Evolutionary conservation across 2,888 invertebrate species (phyloP).

Genomic region (Cremastinae sp.): DNA sequence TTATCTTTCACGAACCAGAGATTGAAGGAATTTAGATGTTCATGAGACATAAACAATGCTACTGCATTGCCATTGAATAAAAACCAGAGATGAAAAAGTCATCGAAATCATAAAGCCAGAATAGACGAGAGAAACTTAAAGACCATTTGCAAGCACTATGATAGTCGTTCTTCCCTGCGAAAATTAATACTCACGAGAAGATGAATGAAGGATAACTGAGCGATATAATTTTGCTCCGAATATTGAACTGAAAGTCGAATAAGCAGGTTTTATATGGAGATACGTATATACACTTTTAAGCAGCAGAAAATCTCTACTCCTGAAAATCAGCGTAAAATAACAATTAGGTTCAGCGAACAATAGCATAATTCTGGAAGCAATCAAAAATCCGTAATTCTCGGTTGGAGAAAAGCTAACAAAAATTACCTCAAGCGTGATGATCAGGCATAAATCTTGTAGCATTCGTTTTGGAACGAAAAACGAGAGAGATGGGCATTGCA

Average conservation of each 20-base stretch:
- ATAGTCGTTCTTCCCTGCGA: background rate
- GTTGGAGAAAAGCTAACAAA: constrained; percentile 24
- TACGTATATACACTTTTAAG: too few species aligned
- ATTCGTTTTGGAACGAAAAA: constrained; percentile 22
- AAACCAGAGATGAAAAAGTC: constrained; percentile 18
- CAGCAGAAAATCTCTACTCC: too few species aligned
- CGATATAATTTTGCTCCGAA: constrained; percentile 4
- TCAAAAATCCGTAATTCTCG: constrained; percentile 17
- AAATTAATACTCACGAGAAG: background rate
- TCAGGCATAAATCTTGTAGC: constrained; percentile 44
- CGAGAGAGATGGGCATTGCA: constrained; percentile 28
- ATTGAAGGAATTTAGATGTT: constrained; percentile 47
- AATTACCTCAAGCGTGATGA: constrained; percentile 43
- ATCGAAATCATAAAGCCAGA: constrained; percentile 12
- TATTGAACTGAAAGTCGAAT: constrained; percentile 4
- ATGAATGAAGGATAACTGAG: too few species aligned
- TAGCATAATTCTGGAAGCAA: constrained; percentile 18
- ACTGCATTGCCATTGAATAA: constrained; percentile 14
- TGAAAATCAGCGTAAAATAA: background rate
- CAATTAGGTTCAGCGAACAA: background rate
- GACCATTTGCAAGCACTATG: background rate
- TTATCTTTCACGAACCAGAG: constrained; percentile 38
- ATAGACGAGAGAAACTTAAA: background rate
- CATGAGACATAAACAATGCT: constrained; percentile 44
- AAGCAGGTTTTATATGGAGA: too few species aligned